A percentile compares a stretch with the other conserved stretches of the same genome.
Conservation (phyloP, 2,888 invertebrate genomes). For the Macrosiphum euphorbiae region DNA sequence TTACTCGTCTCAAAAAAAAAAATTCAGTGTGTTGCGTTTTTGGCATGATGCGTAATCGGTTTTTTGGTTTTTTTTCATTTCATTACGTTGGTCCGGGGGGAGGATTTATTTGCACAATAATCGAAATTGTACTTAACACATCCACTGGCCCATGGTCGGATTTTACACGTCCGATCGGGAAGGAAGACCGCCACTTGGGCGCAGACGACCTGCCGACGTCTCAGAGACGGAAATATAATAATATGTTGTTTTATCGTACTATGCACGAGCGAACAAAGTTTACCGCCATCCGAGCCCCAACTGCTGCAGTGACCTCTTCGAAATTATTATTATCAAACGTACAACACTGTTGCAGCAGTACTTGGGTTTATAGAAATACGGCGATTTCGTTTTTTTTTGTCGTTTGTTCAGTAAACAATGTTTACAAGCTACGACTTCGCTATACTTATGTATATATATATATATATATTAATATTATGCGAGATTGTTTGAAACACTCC, state of each 20-base stretch:
- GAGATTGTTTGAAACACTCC: neutral
- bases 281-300: neutral
- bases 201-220: neutral
- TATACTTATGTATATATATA: neutral
- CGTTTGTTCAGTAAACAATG: neutral
- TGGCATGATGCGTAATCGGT: neutral
- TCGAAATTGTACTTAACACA: neutral
- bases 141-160: neutral
- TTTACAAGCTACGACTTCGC: neutral
- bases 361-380: neutral
- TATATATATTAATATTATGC: neutral
- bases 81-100: no score
- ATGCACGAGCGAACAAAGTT: neutral
- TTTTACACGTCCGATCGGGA: neutral
- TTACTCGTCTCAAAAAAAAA: neutral
- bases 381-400: neutral
- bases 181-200: neutral
- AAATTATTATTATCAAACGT: neutral
- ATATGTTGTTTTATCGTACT: neutral
- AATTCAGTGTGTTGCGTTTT: neutral
- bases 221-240: neutral
- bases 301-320: neutral
- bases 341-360: neutral
- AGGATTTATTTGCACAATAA: neutral
- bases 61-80: neutral